phyloP scores from a whole-genome alignment of 2,797 vertebrate genomes.

The Catostomus latipinnis region DNA sequence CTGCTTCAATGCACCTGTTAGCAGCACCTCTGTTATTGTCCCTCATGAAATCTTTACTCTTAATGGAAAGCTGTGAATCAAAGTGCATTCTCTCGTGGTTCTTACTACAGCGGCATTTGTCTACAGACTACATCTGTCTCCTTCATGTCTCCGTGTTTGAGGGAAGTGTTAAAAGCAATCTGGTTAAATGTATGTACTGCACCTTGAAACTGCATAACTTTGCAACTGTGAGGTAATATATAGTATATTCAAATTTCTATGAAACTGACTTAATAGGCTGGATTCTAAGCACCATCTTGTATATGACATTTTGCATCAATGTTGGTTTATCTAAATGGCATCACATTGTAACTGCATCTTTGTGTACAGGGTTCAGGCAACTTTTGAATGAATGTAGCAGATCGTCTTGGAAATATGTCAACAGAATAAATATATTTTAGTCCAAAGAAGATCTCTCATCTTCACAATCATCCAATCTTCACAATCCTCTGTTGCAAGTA shows the following conservation, averaged over 20 bases:
- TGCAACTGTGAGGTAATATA: slow-evolving; percentile 46
- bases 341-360: slow-evolving; percentile 15
- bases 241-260: slow-evolving; percentile 30
- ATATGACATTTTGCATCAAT: slow-evolving; percentile 37
- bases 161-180: slow-evolving; percentile 16
- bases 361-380: slow-evolving; percentile 17
- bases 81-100: slow-evolving; percentile 1
- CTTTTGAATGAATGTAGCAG: slow-evolving; percentile 3
- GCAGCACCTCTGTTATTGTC: slow-evolving; percentile 20
- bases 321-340: slow-evolving; percentile 17
- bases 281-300: slow-evolving; percentile 50
- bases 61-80: not conserved
- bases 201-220: slow-evolving; percentile 43
- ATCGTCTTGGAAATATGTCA: slow-evolving; percentile 11
- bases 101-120: not conserved
- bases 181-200: slow-evolving; percentile 25
- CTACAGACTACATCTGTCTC: not conserved
- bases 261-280: slow-evolving; percentile 43
- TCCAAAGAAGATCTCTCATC: slow-evolving; percentile 59
- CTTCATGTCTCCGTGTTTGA: slow-evolving; percentile 15
- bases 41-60: not conserved
- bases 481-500: slow-evolving; percentile 61
- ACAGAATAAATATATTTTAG: slow-evolving; percentile 20
- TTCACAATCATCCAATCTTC: slow-evolving; percentile 55
- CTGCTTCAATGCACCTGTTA: not conserved